These are phyloP conservation scores for Eilema griseolum DNA, from an alignment of 2,888 invertebrate species.

Conservation along the genomic window DNA sequence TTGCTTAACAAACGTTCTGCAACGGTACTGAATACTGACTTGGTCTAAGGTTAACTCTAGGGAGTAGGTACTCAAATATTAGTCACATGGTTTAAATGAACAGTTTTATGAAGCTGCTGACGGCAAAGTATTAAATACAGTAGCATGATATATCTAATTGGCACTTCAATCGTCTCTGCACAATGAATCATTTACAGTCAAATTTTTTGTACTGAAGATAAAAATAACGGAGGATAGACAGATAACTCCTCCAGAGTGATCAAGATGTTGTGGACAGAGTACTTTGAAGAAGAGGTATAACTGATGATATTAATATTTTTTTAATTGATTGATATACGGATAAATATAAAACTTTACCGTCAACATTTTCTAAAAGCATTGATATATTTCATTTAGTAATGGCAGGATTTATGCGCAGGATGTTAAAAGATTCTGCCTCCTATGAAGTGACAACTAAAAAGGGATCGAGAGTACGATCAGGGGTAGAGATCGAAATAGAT, in stretches of 20 bases:
- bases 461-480: neutral
- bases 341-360: neutral
- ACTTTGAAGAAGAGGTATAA: neutral
- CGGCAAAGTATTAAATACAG: neutral
- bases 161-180: conserved; percentile 1
- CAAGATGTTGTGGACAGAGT: conserved; percentile 1
- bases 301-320: too few species aligned
- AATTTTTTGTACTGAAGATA: neutral
- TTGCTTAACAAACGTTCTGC: conserved; percentile 30
- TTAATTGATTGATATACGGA: too few species aligned
- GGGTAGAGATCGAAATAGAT: neutral
- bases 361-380: neutral
- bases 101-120: neutral
- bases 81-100: neutral
- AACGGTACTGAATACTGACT: conserved; percentile 43
- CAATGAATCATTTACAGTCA: neutral
- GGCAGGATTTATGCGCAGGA: neutral
- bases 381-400: neutral
- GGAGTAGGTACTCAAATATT: conserved; percentile 11
- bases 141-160: conserved; percentile 1
- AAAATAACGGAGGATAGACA: neutral
- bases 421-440: neutral
- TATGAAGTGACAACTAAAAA: neutral
- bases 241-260: neutral
- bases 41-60: conserved; percentile 17